Conservation (phyloP, 2,113 vertebrate species). For the Dipodomys merriami region DNA sequence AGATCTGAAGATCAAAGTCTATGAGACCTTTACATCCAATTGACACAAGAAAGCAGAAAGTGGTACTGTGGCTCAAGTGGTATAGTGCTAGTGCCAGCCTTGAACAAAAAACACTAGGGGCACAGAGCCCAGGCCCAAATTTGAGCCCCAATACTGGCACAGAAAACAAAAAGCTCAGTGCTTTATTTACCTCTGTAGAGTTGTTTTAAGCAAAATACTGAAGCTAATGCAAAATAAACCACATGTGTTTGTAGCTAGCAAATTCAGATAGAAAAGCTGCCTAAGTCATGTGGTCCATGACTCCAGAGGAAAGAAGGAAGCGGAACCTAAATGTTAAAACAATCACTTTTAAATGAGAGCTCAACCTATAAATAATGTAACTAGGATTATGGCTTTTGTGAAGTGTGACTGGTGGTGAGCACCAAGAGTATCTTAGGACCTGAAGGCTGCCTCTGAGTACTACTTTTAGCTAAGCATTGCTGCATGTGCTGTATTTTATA, state of each 20-base stretch:
- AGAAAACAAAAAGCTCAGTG: too few species aligned
- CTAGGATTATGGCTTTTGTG: not conserved
- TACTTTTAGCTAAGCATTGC: not conserved
- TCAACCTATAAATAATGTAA: too few species aligned
- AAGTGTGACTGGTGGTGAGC: too few species aligned
- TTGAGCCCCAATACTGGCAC: too few species aligned
- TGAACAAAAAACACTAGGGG: not conserved
- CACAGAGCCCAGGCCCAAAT: too few species aligned
- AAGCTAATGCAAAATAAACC: not conserved
- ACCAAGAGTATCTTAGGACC: not conserved
- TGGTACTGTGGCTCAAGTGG: too few species aligned
- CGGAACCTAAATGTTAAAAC: not conserved
- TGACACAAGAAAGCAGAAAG: not conserved
- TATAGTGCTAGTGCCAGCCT: too few species aligned
- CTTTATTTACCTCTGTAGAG: not conserved
- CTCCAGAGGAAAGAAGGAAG: not conserved
- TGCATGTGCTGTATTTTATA: not conserved
- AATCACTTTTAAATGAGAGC: not conserved
- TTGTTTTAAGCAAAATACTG: not conserved
- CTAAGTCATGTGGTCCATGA: not conserved
- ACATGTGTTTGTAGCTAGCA: not conserved
- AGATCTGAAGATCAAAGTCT: not conserved
- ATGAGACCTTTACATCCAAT: not conserved
- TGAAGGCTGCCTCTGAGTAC: not conserved
- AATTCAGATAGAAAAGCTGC: not conserved